phyloP scores from a whole-genome alignment of 64 coral and sea anemone species.

The Montipora capricornis region DNA sequence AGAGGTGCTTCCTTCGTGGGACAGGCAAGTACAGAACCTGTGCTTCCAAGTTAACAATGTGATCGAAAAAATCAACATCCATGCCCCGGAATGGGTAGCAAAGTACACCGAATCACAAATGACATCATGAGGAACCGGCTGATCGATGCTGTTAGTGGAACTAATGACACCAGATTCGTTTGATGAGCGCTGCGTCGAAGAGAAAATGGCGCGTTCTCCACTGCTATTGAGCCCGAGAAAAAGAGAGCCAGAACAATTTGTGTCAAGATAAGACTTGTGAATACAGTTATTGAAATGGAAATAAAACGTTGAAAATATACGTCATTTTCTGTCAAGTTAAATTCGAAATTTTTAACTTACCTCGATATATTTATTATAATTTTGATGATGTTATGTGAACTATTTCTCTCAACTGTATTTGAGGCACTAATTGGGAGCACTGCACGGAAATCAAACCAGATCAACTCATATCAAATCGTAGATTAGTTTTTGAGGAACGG shows the following conservation, averaged over 20 bases:
- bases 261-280: too few relatives aligned
- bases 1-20: slow-evolving; percentile 96
- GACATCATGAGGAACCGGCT: slow-evolving; percentile 24
- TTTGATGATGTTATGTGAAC: background rate
- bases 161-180: background rate
- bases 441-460: too few relatives aligned
- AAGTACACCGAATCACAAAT: slow-evolving; percentile 83
- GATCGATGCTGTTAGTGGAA: background rate
- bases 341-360: background rate
- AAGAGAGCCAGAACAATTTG: too few relatives aligned
- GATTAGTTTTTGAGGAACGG: too few relatives aligned
- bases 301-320: too few relatives aligned
- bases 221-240: background rate
- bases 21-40: slow-evolving; percentile 96
- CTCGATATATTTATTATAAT: background rate
- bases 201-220: background rate
- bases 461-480: too few relatives aligned
- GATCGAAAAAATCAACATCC: slow-evolving; percentile 90
- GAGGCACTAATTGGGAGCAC: too few relatives aligned
- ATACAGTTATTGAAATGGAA: background rate
- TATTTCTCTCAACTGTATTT: too few relatives aligned
- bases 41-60: slow-evolving; percentile 97
- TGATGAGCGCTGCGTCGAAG: background rate
- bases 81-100: slow-evolving; percentile 85
- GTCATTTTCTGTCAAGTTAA: too few relatives aligned